These are phyloP conservation scores for Catharus fuscescens DNA, from an alignment of 2,113 vertebrate species.

Conservation along the genomic window DNA sequence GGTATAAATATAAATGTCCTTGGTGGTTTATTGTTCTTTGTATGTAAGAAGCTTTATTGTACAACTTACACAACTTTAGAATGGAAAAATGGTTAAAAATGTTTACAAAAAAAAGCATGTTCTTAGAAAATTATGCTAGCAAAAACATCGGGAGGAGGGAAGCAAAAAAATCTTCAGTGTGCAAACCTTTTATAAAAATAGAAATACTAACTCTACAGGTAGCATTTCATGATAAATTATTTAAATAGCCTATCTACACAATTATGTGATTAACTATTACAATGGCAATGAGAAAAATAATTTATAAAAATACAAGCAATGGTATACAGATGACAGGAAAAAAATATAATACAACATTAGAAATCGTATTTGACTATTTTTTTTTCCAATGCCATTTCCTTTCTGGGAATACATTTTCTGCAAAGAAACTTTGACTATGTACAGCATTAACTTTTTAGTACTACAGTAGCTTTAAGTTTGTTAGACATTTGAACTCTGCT, in stretches of 20 bases:
- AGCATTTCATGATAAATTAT: conserved; percentile 98
- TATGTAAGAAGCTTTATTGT: conserved; percentile 76
- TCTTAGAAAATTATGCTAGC: conserved; percentile 82
- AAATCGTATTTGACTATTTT: conserved; percentile 78
- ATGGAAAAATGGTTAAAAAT: conserved; percentile 88
- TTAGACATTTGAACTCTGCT: conserved; percentile 86
- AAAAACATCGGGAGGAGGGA: conserved; percentile 69
- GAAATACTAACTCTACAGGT: conserved; percentile 92
- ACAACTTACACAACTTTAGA: conserved; percentile 77
- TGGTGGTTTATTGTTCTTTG: conserved; percentile 80
- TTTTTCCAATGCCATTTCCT: conserved; percentile 79
- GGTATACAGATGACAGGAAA: conserved; percentile 84
- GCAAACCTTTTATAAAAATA: conserved; percentile 99
- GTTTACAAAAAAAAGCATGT: conserved; percentile 90
- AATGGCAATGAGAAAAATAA: conserved; percentile 91
- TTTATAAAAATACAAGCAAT: conserved; percentile 91
- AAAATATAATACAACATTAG: conserved; percentile 76
- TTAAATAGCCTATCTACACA: conserved; percentile 99
- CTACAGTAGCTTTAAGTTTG: conserved; percentile 87
- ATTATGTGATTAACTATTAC: conserved; percentile 86
- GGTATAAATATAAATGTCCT: conserved; percentile 74
- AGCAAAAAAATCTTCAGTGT: conserved; percentile 90
- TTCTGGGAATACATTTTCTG: conserved; percentile 81
- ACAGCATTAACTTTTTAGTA: conserved; percentile 85
- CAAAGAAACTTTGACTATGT: conserved; percentile 88